phyloP scores from a whole-genome alignment of 2,797 vertebrate species.

The Eulemur mongoz region DNA sequence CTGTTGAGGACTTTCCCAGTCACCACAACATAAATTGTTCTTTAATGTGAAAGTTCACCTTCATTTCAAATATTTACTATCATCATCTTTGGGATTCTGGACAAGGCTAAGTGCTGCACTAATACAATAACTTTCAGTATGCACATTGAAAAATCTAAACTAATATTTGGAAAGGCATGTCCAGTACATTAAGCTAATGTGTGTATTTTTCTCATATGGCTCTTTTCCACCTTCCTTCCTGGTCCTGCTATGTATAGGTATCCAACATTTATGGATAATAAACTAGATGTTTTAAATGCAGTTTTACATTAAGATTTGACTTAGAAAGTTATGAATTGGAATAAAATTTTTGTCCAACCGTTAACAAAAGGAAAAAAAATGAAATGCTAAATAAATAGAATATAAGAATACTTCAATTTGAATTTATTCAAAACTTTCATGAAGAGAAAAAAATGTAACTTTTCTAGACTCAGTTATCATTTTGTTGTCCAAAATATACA shows the following conservation, averaged over 20 bases:
- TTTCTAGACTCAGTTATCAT: background rate
- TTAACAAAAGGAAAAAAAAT: background rate
- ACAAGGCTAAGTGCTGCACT: background rate
- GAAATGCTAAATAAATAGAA: background rate
- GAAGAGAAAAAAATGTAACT: background rate
- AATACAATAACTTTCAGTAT: background rate
- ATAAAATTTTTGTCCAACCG: background rate
- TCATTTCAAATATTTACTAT: background rate
- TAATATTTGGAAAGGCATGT: background rate
- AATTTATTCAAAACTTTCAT: background rate
- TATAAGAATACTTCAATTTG: background rate
- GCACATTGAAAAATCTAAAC: background rate
- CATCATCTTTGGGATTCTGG: background rate
- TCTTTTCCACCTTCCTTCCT: background rate
- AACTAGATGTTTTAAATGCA: background rate
- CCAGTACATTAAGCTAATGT: background rate
- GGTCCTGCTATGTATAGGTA: background rate
- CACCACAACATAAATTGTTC: background rate
- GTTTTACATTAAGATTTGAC: background rate
- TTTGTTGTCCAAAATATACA: background rate
- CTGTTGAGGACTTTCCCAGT: background rate
- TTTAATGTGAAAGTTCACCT: background rate
- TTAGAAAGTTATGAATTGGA: background rate
- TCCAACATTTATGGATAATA: background rate
- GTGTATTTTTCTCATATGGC: background rate